Percentiles rank a stretch among this genome's conserved stretches.
Evolutionary conservation across 2,888 invertebrate genomes (phyloP).

Genomic region (Ophion ellenae): DNA sequence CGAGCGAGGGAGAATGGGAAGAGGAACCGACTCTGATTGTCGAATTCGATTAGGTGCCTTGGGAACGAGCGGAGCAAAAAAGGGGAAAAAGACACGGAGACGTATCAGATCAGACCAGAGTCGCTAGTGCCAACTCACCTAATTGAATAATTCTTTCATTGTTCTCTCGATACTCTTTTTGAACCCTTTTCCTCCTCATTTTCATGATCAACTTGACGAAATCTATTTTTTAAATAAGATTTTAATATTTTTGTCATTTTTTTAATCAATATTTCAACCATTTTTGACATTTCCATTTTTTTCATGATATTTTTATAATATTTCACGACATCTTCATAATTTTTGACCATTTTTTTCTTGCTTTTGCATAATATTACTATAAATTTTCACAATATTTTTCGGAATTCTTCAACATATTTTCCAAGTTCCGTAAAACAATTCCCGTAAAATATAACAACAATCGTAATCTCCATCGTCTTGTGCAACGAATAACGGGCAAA

Average conservation of each 20-base stretch:
- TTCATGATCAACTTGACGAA: not conserved
- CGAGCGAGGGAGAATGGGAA: not conserved
- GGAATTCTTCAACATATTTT: no score
- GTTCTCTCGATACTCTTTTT: not conserved
- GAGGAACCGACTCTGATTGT: constrained; percentile 18
- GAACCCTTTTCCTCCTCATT: not conserved
- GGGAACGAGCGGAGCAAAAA: not conserved
- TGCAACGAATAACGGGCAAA: not conserved
- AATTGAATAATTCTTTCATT: not conserved
- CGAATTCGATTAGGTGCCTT: constrained; percentile 22
- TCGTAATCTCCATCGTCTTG: not conserved
- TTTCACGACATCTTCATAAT: no score
- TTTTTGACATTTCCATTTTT: no score
- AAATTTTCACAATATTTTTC: not conserved
- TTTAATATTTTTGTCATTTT: no score
- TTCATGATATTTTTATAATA: no score
- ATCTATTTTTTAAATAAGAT: not conserved
- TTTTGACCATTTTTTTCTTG: no score
- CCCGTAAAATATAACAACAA: no score
- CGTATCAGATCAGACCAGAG: not conserved
- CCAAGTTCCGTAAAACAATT: not conserved
- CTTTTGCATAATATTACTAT: not conserved
- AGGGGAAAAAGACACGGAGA: not conserved
- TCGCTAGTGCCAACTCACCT: not conserved
- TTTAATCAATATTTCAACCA: no score